These are phyloP conservation scores for Hypsibius dujardini DNA, from an alignment of 1,140 invertebrate species.

Conservation along the genomic window DNA sequence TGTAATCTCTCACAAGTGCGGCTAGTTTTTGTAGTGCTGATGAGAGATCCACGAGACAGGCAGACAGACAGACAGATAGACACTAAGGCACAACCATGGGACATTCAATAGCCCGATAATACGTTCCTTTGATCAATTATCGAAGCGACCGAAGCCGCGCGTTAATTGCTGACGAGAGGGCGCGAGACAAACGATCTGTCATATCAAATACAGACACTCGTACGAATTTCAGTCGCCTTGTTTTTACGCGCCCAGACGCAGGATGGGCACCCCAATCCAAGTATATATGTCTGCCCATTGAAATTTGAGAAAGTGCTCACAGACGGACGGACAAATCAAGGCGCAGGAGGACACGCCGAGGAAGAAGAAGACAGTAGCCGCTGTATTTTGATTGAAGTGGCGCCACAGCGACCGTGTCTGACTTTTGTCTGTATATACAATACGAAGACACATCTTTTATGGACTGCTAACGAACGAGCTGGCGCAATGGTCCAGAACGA, in stretches of 20 bases:
- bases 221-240: no score
- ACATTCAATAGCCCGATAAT: not conserved
- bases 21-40: not conserved
- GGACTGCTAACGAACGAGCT: not conserved
- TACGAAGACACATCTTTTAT: not conserved
- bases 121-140: not conserved
- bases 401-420: not conserved
- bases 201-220: not conserved
- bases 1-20: no score
- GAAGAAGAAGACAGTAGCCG: not conserved
- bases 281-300: not conserved
- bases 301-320: not conserved
- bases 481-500: slow-evolving; percentile 2
- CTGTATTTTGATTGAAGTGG: not conserved
- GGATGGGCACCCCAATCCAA: not conserved
- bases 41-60: not conserved
- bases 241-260: not conserved
- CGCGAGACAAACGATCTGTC: not conserved
- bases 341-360: not conserved
- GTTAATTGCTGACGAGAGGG: not conserved
- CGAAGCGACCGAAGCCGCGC: not conserved
- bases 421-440: not conserved
- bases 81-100: not conserved
- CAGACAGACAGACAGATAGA: no score
- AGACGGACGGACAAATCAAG: not conserved